Evolutionary conservation across 2,113 vertebrate species (phyloP).

Genomic region (Triplophysa tibetana): DNA sequence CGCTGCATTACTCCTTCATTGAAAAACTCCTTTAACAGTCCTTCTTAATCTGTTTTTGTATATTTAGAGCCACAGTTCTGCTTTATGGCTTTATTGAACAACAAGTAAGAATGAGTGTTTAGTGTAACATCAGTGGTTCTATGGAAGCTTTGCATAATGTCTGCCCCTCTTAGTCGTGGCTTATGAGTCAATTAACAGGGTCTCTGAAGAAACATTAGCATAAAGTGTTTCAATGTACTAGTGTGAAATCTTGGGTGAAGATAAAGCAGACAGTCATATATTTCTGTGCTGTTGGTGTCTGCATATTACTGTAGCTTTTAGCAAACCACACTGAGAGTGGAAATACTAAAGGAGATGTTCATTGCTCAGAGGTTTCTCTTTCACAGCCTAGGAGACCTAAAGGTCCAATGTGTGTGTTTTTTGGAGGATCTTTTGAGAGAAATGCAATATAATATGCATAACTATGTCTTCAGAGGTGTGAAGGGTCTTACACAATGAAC

Average conservation of each 20-base stretch:
- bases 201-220: constrained; percentile 43
- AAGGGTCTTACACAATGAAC: too few species aligned
- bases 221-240: constrained; percentile 34
- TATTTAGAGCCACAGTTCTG: background rate
- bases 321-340: background rate
- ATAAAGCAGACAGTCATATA: constrained; percentile 5
- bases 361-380: too few species aligned
- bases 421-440: too few species aligned
- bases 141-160: constrained; percentile 12
- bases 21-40: background rate
- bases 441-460: too few species aligned
- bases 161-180: constrained; percentile 33
- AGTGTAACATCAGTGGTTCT: too few species aligned
- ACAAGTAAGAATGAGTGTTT: too few species aligned
- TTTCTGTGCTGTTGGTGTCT: background rate
- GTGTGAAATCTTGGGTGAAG: constrained; percentile 20
- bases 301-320: background rate
- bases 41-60: background rate
- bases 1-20: too few species aligned
- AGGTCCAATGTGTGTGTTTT: too few species aligned
- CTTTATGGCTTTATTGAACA: background rate
- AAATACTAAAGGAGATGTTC: too few species aligned
- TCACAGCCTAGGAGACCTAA: too few species aligned
- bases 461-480: too few species aligned
- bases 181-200: constrained; percentile 35